These are phyloP conservation scores for Syngnathus rostellatus DNA, from an alignment of 2,797 vertebrate genomes.

Conservation along the genomic window DNA sequence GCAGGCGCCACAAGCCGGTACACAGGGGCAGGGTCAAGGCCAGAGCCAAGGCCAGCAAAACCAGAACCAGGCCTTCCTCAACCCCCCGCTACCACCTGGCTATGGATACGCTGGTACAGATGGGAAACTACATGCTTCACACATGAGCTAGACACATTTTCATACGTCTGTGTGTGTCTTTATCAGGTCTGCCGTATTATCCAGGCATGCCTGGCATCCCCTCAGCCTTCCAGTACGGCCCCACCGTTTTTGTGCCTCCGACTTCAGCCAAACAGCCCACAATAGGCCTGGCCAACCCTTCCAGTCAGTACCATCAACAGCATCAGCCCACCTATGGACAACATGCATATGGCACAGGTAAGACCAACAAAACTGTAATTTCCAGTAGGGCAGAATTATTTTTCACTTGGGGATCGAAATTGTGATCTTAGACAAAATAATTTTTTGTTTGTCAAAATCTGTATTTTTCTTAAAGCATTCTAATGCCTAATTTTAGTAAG, in stretches of 20 bases:
- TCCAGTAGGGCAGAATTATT: neutral
- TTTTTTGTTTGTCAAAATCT: too few relatives aligned
- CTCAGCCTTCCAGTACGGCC: constrained; percentile 91
- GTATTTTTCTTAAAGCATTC: too few relatives aligned
- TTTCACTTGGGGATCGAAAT: neutral
- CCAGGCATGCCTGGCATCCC: constrained; percentile 84
- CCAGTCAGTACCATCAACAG: constrained; percentile 85
- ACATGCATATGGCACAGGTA: constrained; percentile 85
- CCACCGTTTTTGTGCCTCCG: constrained; percentile 91
- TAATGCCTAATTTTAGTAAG: too few relatives aligned
- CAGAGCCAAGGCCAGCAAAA: constrained; percentile 78
- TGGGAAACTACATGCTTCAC: neutral
- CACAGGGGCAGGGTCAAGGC: constrained; percentile 62
- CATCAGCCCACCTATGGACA: constrained; percentile 84
- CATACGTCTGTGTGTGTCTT: neutral
- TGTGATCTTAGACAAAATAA: too few relatives aligned
- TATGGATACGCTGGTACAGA: constrained; percentile 83
- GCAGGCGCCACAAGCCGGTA: constrained; percentile 60
- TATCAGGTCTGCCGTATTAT: constrained; percentile 84
- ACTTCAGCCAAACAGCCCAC: constrained; percentile 87
- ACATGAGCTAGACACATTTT: neutral
- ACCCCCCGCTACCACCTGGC: constrained; percentile 85
- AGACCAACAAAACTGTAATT: neutral
- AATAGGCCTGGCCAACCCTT: constrained; percentile 75
- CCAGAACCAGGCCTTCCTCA: constrained; percentile 87